Evolutionary conservation across 2,113 vertebrate genomes (phyloP).

Genomic region (Cyprinodon variegatus): DNA sequence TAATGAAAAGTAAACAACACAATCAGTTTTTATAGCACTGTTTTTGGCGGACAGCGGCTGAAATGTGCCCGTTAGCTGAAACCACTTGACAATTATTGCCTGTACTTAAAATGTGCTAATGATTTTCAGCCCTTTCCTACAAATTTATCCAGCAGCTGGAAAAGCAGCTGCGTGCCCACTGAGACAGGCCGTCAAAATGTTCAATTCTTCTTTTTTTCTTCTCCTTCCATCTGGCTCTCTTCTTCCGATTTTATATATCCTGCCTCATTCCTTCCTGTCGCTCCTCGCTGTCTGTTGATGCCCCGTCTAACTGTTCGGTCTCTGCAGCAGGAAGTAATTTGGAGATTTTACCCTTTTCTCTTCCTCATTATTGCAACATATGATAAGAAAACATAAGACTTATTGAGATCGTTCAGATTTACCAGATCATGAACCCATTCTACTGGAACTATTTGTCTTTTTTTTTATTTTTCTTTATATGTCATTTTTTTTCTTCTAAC

Average conservation of each 20-base stretch:
- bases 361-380: background rate
- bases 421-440: background rate
- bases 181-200: slow-evolving; percentile 24
- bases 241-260: background rate
- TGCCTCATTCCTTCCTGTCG: background rate
- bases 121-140: slow-evolving; percentile 39
- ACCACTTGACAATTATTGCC: slow-evolving; percentile 36
- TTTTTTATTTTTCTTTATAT: background rate
- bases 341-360: background rate
- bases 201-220: slow-evolving; percentile 4
- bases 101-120: slow-evolving; percentile 21
- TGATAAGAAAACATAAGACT: background rate
- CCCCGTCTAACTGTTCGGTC: background rate
- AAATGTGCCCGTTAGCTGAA: slow-evolving; percentile 30
- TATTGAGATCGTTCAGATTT: background rate
- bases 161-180: slow-evolving; percentile 27
- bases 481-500: too few species aligned
- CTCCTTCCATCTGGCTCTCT: background rate
- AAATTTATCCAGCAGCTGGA: slow-evolving; percentile 39
- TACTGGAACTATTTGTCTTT: background rate
- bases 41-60: slow-evolving; percentile 13
- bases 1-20: background rate
- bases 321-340: background rate
- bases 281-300: background rate
- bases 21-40: background rate